Evolutionary conservation across 2,888 invertebrate species (phyloP).

Genomic region (Schizotus pectinicornis): DNA sequence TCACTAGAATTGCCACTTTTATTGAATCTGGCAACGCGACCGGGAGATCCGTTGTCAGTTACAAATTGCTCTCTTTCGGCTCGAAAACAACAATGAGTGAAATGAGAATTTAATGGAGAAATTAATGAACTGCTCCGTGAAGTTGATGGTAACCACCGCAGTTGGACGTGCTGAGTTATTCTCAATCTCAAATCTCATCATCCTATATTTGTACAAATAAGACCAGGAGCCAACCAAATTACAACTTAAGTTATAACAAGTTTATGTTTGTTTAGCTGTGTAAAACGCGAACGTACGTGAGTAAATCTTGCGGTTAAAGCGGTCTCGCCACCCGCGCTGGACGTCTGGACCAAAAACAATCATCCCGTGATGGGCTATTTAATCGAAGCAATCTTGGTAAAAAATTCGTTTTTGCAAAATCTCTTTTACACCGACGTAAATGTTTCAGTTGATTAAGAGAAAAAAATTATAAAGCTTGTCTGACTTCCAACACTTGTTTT

Average conservation of each 20-base stretch:
- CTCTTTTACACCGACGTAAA: no score
- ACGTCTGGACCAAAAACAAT: slow-evolving; percentile 10
- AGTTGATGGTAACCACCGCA: slow-evolving; percentile 11
- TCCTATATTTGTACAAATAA: slow-evolving; percentile 14
- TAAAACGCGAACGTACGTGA: slow-evolving; percentile 5
- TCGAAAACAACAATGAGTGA: no score
- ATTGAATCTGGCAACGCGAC: no score
- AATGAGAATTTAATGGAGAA: slow-evolving; percentile 1
- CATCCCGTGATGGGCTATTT: slow-evolving; percentile 12
- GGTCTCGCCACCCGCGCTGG: slow-evolving; percentile 12
- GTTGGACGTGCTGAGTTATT: slow-evolving; percentile 8
- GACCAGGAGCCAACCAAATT: slow-evolving; percentile 15
- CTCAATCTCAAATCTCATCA: slow-evolving; percentile 17
- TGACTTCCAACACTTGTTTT: no score
- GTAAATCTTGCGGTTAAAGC: slow-evolving; percentile 14
- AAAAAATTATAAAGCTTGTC: no score
- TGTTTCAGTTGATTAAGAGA: no score
- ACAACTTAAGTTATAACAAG: slow-evolving; percentile 11
- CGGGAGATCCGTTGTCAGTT: no score
- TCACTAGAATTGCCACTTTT: no score
- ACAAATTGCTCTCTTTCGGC: no score
- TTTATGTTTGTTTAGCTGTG: slow-evolving; percentile 18
- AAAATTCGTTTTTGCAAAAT: no score
- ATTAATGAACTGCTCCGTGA: slow-evolving; percentile 3
- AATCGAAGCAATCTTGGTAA: background rate